phyloP scores from a whole-genome alignment of 1,140 invertebrate species.

The Drosophila kikkawai region DNA sequence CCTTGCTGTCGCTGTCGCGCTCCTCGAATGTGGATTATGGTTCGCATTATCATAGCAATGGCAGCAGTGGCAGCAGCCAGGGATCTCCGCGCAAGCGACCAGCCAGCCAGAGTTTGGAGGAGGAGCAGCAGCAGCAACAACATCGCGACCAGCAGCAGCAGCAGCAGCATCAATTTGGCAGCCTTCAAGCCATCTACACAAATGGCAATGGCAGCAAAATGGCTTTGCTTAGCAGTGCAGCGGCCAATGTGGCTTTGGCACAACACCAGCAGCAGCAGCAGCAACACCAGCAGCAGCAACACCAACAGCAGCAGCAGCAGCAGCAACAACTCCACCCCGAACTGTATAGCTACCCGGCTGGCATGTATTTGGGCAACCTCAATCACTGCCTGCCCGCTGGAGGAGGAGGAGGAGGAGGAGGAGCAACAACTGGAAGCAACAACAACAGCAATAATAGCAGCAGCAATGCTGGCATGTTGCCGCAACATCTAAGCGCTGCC shows the following conservation, averaged over 20 bases:
- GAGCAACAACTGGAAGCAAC: not conserved
- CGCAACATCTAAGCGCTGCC: slow-evolving; percentile 45
- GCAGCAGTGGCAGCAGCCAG: slow-evolving; percentile 72
- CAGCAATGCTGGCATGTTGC: slow-evolving; percentile 14
- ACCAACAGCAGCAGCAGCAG: slow-evolving; percentile 55
- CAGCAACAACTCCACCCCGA: slow-evolving; percentile 50
- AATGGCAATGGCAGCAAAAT: slow-evolving; percentile 76
- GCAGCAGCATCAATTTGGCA: slow-evolving; percentile 30
- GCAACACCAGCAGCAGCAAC: slow-evolving; percentile 49
- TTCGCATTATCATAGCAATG: slow-evolving; percentile 70
- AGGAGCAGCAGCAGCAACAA: slow-evolving; percentile 66
- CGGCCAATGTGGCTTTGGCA: slow-evolving; percentile 61
- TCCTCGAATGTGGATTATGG: slow-evolving; percentile 71
- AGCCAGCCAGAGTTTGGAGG: slow-evolving; percentile 73
- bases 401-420: slow-evolving; percentile 1
- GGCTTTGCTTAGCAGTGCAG: slow-evolving; percentile 72
- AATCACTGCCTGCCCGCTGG: slow-evolving; percentile 24
- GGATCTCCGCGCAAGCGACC: slow-evolving; percentile 82
- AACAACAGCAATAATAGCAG: not conserved
- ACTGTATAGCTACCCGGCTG: slow-evolving; percentile 15
- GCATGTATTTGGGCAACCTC: slow-evolving; percentile 35
- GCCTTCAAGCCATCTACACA: slow-evolving; percentile 49
- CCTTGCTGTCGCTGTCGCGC: slow-evolving; percentile 86
- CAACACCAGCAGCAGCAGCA: slow-evolving; percentile 51
- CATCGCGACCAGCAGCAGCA: slow-evolving; percentile 32